phyloP scores from a whole-genome alignment of 2,888 invertebrate species.

The Hedya salicella region DNA sequence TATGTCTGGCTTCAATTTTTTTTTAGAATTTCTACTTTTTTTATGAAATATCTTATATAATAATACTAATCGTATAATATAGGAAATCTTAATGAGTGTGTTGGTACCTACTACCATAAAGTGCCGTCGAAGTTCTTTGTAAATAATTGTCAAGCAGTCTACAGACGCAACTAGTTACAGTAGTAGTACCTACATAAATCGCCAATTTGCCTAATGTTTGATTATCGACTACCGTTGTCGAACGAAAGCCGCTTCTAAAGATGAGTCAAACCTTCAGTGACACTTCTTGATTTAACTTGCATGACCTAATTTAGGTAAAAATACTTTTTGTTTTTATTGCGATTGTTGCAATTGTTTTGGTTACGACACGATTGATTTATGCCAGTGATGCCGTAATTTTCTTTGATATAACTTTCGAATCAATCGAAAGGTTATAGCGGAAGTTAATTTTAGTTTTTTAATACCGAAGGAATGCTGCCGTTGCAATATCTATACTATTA shows the following conservation, averaged over 20 bases:
- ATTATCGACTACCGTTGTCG: too few species aligned
- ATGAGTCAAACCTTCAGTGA: neutral
- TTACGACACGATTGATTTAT: slow-evolving; percentile 27
- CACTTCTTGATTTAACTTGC: neutral
- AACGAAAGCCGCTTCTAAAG: too few species aligned
- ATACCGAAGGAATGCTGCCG: neutral
- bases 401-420: slow-evolving; percentile 16
- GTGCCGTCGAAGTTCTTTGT: neutral
- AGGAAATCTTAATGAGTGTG: too few species aligned
- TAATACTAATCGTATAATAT: too few species aligned
- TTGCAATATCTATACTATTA: slow-evolving; percentile 6
- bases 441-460: slow-evolving; percentile 15
- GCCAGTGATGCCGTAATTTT: slow-evolving; percentile 12
- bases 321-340: slow-evolving; percentile 8
- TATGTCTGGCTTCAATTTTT: too few species aligned
- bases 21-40: too few species aligned
- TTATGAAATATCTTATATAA: too few species aligned
- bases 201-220: neutral
- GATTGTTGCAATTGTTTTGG: slow-evolving; percentile 20
- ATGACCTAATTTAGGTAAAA: slow-evolving; percentile 3
- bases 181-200: neutral
- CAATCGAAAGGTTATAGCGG: slow-evolving; percentile 23
- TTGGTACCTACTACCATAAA: neutral
- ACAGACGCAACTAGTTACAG: neutral
- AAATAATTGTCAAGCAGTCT: neutral